Base-by-base conservation (phyloP, 2,888 invertebrate genomes). In the Endomychus coccineus region DNA sequence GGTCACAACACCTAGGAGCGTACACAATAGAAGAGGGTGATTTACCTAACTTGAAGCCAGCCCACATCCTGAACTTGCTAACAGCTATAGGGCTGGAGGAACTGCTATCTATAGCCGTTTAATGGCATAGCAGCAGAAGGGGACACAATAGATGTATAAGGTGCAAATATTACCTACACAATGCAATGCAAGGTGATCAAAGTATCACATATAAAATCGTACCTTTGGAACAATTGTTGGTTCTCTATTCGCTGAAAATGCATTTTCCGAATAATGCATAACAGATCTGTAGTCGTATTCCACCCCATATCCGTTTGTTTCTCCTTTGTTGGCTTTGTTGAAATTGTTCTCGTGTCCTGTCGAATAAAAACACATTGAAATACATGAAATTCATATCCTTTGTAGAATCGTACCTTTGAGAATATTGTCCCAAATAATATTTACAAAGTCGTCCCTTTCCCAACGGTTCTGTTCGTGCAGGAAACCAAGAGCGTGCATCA, bases 401-500 rank as follows among this genome's bases (percentile, higher is more conserved):
- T n/a, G n/a, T n/a, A n/a, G 10, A 10, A 11, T 25, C 4, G 12
- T 55, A 78, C 81, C 77, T 25, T 69, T 54, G 53, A 71, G 71
- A 25, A 88, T 80, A 54, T 88, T 88, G 2, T 73, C 57, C 66
- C 80, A 84, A 5, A 72, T 67, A 14, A 88, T 73, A 3, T 60
- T 63, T 3, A 83, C 80, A 54, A 69, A 81, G 31, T 74, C 69
- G 52, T 87, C 86, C 1, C 87, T 68, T 51, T 87, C 86, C 16
- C 73, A 74, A 6, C 87, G 74, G 54, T 83, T 86, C 62, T 88
- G 88, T 52, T 88, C 87, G 55, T 88, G 88, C 56, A 83, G 68
- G 59, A 88, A 88, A 1, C 87, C 87, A 7, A 80, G 55, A 0
- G 80, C 83, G 52, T 88, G 88, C 70, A 87, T 78, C 42, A 87